These are phyloP conservation scores for Myodes glareolus DNA, from an alignment of 2,113 vertebrate genomes.

Conservation along the genomic window DNA sequence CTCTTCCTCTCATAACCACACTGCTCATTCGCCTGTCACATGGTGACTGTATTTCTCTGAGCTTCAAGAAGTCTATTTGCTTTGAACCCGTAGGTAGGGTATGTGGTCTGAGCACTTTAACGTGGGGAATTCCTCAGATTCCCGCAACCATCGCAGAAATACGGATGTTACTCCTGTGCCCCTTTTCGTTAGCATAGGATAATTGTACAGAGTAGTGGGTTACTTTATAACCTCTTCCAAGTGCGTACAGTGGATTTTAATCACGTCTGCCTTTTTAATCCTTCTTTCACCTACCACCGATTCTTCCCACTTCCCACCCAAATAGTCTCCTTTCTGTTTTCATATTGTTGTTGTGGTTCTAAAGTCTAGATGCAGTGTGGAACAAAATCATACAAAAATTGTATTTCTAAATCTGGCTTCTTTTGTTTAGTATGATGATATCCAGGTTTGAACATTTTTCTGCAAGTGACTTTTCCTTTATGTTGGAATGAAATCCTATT, in stretches of 20 bases:
- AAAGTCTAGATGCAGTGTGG: too few relatives aligned
- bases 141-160: constrained; percentile 17
- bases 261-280: neutral
- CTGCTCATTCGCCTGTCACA: constrained; percentile 76
- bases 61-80: constrained; percentile 45
- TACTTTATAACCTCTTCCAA: neutral
- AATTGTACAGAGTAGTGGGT: neutral
- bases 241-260: neutral
- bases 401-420: neutral
- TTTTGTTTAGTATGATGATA: neutral
- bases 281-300: neutral
- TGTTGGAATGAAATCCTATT: neutral
- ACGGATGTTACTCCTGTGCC: neutral
- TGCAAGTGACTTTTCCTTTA: neutral
- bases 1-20: constrained; percentile 66
- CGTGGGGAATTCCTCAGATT: constrained; percentile 52
- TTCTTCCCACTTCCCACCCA: neutral
- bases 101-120: constrained; percentile 60
- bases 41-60: constrained; percentile 75
- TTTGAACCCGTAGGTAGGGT: constrained; percentile 70
- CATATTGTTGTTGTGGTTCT: neutral
- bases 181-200: neutral
- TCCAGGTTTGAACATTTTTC: neutral
- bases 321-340: neutral
- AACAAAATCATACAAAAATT: neutral